phyloP scores from a whole-genome alignment of 2,113 vertebrate species.

The Amia ocellicauda region DNA sequence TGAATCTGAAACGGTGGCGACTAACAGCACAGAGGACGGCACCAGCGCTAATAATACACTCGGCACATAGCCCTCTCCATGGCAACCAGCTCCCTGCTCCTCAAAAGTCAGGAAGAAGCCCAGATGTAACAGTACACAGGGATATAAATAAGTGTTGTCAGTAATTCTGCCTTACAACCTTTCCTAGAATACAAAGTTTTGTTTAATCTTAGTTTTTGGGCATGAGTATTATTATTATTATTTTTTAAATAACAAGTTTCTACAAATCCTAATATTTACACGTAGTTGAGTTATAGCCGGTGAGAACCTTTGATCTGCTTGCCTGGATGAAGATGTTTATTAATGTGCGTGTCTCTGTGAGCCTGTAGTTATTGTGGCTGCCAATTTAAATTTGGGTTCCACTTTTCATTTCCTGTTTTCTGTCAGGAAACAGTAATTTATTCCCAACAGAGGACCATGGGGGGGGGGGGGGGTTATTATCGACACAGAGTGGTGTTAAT shows the following conservation, averaged over 20 bases:
- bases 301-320: background rate
- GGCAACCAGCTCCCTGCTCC: conserved; percentile 55
- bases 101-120: conserved; percentile 47
- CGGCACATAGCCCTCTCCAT: conserved; percentile 54
- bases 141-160: conserved; percentile 24
- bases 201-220: no score
- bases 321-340: no score
- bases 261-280: background rate
- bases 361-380: background rate
- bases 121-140: conserved; percentile 39
- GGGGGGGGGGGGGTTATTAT: no score
- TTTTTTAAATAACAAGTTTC: background rate
- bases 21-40: no score
- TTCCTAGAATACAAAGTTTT: background rate
- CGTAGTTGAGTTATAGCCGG: background rate
- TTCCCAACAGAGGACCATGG: conserved; percentile 17
- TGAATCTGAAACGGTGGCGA: no score
- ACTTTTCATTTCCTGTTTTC: conserved; percentile 1
- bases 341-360: background rate
- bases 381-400: background rate
- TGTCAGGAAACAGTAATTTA: conserved; percentile 9
- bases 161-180: no score
- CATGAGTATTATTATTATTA: conserved; percentile 9
- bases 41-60: conserved; percentile 9
- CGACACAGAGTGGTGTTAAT: no score